phyloP scores from a whole-genome alignment of 2,888 invertebrate species.

The Hydrotaea cyrtoneurina region DNA sequence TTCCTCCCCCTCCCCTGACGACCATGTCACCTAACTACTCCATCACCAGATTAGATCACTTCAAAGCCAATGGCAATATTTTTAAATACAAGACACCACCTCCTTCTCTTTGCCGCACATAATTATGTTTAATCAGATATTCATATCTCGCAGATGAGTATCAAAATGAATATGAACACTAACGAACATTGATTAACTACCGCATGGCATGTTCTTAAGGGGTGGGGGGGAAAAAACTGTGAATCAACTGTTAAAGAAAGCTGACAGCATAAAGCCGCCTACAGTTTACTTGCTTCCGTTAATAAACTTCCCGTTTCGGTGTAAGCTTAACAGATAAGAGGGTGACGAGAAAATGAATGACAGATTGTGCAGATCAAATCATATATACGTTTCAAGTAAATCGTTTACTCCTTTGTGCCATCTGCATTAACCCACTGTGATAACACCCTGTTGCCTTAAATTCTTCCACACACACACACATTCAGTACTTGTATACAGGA shows the following conservation, averaged over 20 bases:
- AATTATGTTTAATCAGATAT: constrained; percentile 1
- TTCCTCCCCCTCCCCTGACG: no score
- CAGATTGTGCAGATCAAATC: background rate
- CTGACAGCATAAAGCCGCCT: background rate
- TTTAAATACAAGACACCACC: background rate
- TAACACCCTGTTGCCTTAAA: no score
- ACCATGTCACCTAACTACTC: no score
- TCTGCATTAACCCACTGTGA: background rate
- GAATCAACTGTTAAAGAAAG: background rate
- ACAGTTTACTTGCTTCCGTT: background rate
- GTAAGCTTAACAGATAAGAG: background rate
- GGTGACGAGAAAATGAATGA: background rate
- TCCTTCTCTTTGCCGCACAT: background rate
- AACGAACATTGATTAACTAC: background rate
- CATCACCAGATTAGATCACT: background rate
- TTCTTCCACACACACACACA: no score
- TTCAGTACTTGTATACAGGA: background rate
- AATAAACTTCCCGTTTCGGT: background rate
- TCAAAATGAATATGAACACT: background rate
- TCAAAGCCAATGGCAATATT: background rate
- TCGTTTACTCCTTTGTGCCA: background rate
- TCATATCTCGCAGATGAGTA: background rate
- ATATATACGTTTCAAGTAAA: background rate
- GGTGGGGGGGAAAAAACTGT: no score
- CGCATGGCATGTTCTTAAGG: no score